Conservation (phyloP, 2,888 invertebrate species). For the Lithophane leautieri region DNA sequence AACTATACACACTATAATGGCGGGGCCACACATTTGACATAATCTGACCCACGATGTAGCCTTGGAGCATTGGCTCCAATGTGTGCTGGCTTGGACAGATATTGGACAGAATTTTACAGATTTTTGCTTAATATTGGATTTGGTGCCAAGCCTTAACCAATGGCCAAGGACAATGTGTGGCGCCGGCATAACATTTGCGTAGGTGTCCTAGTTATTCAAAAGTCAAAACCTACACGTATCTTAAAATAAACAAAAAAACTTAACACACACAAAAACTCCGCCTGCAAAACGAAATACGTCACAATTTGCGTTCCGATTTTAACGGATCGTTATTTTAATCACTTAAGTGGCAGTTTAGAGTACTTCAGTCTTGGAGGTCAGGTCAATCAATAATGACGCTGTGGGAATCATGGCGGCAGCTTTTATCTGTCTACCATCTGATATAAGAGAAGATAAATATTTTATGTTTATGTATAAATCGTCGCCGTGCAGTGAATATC, state of each 20-base stretch:
- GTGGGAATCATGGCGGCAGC: conserved; percentile 50
- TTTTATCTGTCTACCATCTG: conserved; percentile 17
- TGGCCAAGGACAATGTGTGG: too few species aligned
- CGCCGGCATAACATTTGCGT: neutral
- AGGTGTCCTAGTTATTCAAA: neutral
- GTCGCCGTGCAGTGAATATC: too few species aligned
- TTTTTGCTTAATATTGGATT: too few species aligned
- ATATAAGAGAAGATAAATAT: conserved; percentile 18
- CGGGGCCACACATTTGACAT: too few species aligned
- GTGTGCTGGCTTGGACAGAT: too few species aligned
- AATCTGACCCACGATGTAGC: too few species aligned
- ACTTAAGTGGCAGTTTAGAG: conserved; percentile 45
- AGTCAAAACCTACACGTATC: neutral
- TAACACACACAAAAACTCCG: conserved; percentile 14
- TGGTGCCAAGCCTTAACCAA: too few species aligned
- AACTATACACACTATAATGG: neutral
- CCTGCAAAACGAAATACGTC: conserved; percentile 27
- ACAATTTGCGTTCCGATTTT: conserved; percentile 47
- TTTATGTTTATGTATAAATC: neutral
- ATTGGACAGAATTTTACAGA: too few species aligned
- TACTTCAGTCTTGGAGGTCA: conserved; percentile 39
- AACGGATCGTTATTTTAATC: conserved; percentile 56
- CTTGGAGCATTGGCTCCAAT: too few species aligned
- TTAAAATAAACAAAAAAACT: conserved; percentile 3
- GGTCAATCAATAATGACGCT: conserved; percentile 53